phyloP scores from a whole-genome alignment of 37 sponge, comb jelly and placozoan genomes.

The Halichondria panicea region DNA sequence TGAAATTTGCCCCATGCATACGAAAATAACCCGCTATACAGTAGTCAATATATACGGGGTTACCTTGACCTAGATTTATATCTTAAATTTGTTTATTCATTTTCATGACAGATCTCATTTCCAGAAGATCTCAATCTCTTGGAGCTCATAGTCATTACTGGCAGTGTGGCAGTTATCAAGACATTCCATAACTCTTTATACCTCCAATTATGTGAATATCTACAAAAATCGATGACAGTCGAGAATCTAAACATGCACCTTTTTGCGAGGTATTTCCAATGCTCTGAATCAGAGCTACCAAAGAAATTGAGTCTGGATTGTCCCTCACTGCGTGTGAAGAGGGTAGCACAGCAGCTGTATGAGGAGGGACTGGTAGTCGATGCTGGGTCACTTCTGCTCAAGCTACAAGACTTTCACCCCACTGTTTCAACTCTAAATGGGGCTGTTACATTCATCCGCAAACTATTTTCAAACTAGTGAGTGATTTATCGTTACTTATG shows the following conservation, averaged over 20 bases:
- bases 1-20: constrained; percentile 13
- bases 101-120: background rate
- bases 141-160: constrained; percentile 24
- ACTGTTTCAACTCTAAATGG: constrained; percentile 3
- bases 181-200: constrained; percentile 13
- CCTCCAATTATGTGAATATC: constrained; percentile 6
- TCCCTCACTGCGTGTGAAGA: constrained; percentile 11
- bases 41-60: background rate
- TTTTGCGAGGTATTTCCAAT: constrained; percentile 36
- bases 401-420: constrained; percentile 1
- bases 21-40: background rate
- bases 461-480: no score
- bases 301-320: constrained; percentile 12
- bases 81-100: background rate
- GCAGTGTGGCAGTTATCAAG: background rate
- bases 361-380: constrained; percentile 40
- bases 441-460: background rate
- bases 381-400: constrained; percentile 50
- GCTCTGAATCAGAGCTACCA: constrained; percentile 27
- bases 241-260: background rate
- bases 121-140: background rate
- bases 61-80: background rate
- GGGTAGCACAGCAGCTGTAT: constrained; percentile 46
- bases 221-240: background rate
- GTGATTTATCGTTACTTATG: no score